phyloP scores from a whole-genome alignment of 2,888 invertebrate genomes.

The Noctua pronuba region DNA sequence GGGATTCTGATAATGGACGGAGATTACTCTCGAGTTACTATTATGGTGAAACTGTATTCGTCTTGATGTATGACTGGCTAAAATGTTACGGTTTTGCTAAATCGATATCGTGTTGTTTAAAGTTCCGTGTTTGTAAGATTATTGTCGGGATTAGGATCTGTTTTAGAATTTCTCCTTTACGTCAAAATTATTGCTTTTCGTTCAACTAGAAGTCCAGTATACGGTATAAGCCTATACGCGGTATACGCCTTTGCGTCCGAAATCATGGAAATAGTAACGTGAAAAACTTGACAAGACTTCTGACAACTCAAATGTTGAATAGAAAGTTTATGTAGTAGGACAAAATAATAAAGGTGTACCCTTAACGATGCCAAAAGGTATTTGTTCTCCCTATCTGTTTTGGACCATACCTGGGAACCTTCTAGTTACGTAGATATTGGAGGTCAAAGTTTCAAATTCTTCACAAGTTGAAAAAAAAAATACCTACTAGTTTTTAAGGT shows the following conservation, averaged over 20 bases:
- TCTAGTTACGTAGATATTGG: too few relatives aligned
- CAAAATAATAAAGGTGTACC: too few relatives aligned
- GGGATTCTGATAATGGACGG: conserved; percentile 46
- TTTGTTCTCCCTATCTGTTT: too few relatives aligned
- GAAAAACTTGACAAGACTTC: not conserved
- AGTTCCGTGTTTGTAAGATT: conserved; percentile 16
- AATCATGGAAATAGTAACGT: not conserved
- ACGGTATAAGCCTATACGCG: not conserved
- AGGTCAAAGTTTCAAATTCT: too few relatives aligned
- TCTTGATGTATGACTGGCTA: conserved; percentile 41
- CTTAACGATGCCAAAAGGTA: too few relatives aligned
- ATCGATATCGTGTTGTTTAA: conserved; percentile 30
- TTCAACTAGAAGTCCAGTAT: not conserved
- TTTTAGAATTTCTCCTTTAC: conserved; percentile 1
- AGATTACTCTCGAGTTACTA: conserved; percentile 52
- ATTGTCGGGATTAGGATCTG: not conserved
- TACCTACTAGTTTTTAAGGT: too few relatives aligned
- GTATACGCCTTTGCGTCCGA: not conserved
- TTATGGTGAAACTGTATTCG: conserved; percentile 38
- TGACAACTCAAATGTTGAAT: not conserved
- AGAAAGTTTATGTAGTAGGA: not conserved
- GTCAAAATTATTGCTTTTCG: not conserved
- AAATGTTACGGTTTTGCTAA: conserved; percentile 24
- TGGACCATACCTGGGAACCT: too few relatives aligned
- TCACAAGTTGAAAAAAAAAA: too few relatives aligned